Base-by-base conservation (phyloP, 2,113 vertebrate genomes). In the Trichechus manatus region DNA sequence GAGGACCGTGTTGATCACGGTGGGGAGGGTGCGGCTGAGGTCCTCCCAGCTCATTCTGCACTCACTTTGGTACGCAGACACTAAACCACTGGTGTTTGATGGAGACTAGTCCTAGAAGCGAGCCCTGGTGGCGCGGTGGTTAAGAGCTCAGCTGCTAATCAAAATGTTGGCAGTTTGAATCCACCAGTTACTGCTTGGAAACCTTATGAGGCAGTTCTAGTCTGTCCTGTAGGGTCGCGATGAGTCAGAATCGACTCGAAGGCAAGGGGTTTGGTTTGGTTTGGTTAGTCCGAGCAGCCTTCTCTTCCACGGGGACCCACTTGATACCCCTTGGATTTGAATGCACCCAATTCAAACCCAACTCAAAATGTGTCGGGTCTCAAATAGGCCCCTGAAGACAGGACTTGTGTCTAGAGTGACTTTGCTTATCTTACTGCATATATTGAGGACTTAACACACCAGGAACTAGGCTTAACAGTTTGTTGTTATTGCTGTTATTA, bases 1-100 rank as follows among this genome's bases (percentile, higher is more conserved):
- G 53, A 47, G 29, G 4, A 29, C 17, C 36, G 0, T 0, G 4
- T 14, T 0, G 10, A 5, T 2, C 0, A 2, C 0, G 3, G 11
- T 17, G 29, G 17, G 8, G 0, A 9, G 53, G 23, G 17, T 4
- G 15, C 19, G 10, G 68, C 31, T 33, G 27, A n/a, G 68, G 44
- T 74, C 68, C 2, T 22, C 59, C 15, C 25, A 0, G 47, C 15
- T n/a, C 20, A 1, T 1, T 29, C 66, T 15, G 75, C 13, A 0
- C 68, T 39, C 8, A 6, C 47, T 74, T 6, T 53, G 87, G 22
- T 1, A 23, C 8, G 8, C 1, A 1, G 8, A 15, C 6, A 4
- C 59, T 0, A 0, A 56, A 31, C 15, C 9, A 5, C 0, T 1
- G 25, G 15, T 20, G 11, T 0, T 2, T 1, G 17, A 27, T 1